Evolutionary conservation across 2,888 invertebrate species (phyloP), one percentile per base, ranked within the genome.

Genomic region (Zelleria hepariella): DNA sequence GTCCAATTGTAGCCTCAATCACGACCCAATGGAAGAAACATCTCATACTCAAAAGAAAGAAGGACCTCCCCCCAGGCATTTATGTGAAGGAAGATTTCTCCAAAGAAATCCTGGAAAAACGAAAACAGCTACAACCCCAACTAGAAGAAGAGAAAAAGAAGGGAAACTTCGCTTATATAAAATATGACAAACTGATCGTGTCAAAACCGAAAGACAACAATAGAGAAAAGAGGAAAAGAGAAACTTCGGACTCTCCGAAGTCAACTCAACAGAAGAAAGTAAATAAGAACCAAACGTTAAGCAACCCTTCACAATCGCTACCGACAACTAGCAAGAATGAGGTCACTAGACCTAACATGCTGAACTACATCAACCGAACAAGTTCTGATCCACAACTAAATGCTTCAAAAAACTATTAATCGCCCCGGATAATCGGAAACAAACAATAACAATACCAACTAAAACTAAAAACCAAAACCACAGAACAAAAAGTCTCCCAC

Each of bases 131-230:
- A 23, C 57, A 49, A 15, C 15, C 27, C 15, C 56, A 59, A 57
- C 24, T 51, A 7, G 42, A 51, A 57, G 52, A 51, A 52, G 57
- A 59, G 52, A 59, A 18, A 26, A 48, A 56, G 26, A 59, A 56
- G 21, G 59, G 59, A 26, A 59, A 56, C 10, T 56, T 55, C 21
- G 59, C 59, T 15, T 18, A 52, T 5, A 8, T 20, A 51, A 51
- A 51, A 7, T 20, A 51, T 7, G 51, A 51, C 23, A 51, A 51
- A 51, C 2, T 51, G 5, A 23, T 51, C 5, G 51, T 51, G 23
- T 21, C 7, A 51, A 51, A 51, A 23, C 51, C 51, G 20, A 23
- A 23, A 10, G 20, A 10, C 20, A 51, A 20, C 10, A 20, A 51
- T 23, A n/a, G 51, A 5, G 51, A 51, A 21, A 51, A 51, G 20